A percentile compares a stretch with the other conserved stretches of the same genome.
Conservation (phyloP, 2,888 invertebrate species). For the Lysandra coridon region DNA sequence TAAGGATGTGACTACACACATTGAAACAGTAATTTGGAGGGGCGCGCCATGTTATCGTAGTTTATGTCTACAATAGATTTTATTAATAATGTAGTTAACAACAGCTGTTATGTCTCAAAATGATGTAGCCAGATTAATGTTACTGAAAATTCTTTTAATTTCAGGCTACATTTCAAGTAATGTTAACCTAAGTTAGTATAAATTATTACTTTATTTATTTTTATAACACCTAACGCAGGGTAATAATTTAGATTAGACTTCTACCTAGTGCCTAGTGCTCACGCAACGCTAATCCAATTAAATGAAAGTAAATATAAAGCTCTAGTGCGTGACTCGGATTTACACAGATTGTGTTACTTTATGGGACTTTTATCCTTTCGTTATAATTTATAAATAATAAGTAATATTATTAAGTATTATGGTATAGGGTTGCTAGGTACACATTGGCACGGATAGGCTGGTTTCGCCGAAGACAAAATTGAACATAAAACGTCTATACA, state of each 20-base stretch:
- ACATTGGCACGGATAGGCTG: neutral
- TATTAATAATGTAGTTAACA: too few species aligned
- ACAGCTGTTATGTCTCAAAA: too few species aligned
- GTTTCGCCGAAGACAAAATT: too few species aligned
- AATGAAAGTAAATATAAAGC: slow-evolving; percentile 38
- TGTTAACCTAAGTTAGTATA: neutral
- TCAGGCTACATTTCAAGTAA: neutral
- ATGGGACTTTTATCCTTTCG: neutral
- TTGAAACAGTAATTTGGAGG: too few species aligned
- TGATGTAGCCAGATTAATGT: neutral
- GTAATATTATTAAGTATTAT: neutral
- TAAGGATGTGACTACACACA: too few species aligned
- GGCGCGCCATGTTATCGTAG: too few species aligned
- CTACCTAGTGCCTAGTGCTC: neutral
- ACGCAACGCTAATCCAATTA: slow-evolving; percentile 33
- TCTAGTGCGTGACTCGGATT: slow-evolving; percentile 39
- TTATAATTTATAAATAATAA: neutral
- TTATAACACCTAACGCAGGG: neutral
- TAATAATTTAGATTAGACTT: slow-evolving; percentile 17
- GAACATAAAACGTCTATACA: too few species aligned
- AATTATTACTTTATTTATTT: neutral
- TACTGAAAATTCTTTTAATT: too few species aligned
- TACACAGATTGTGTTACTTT: slow-evolving; percentile 11
- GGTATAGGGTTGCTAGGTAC: neutral
- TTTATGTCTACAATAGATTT: too few species aligned